Percentiles rank a stretch among this genome's conserved stretches.
Evolutionary conservation across 92 coral and sea anemone genomes (phyloP).

Genomic region (Palythoa grandiflora): DNA sequence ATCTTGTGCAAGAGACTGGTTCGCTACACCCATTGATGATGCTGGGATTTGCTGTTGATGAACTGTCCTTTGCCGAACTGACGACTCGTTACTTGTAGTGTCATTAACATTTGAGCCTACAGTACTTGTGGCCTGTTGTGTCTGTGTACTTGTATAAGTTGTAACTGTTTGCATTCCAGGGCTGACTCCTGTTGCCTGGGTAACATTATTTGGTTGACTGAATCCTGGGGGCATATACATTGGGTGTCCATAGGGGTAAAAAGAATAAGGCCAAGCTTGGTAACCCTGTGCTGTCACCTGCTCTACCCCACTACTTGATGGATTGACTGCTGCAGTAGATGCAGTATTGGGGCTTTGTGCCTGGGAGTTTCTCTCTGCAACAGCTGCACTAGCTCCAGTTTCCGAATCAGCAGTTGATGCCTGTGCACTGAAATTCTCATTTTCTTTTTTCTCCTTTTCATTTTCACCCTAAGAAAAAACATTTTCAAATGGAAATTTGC

Average conservation of each 20-base stretch:
- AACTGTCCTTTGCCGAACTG: slow-evolving; percentile 12
- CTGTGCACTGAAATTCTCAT: background rate
- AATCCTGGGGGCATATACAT: slow-evolving; percentile 37
- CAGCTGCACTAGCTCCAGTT: background rate
- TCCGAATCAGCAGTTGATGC: background rate
- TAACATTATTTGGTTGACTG: background rate
- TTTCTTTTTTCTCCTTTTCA: slow-evolving; percentile 39
- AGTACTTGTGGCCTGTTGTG: slow-evolving; percentile 1
- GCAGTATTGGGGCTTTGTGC: background rate
- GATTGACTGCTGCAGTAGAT: background rate
- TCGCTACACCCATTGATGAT: background rate
- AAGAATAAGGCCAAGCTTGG: slow-evolving; percentile 44
- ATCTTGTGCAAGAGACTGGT: background rate
- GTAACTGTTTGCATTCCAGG: slow-evolving; percentile 1
- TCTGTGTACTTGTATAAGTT: background rate
- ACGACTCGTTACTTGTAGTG: background rate
- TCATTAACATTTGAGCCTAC: slow-evolving; percentile 12
- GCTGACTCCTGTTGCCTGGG: slow-evolving; percentile 20
- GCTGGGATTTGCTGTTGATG: slow-evolving; percentile 1
- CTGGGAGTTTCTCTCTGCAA: background rate
- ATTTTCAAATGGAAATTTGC: background rate
- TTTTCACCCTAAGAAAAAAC: slow-evolving; percentile 23
- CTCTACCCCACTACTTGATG: background rate
- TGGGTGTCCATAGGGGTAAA: slow-evolving; percentile 46
- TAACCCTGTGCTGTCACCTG: slow-evolving; percentile 25